Evolutionary conservation across 1,140 invertebrate species (phyloP).

Genomic region (Drosophila lini): DNA sequence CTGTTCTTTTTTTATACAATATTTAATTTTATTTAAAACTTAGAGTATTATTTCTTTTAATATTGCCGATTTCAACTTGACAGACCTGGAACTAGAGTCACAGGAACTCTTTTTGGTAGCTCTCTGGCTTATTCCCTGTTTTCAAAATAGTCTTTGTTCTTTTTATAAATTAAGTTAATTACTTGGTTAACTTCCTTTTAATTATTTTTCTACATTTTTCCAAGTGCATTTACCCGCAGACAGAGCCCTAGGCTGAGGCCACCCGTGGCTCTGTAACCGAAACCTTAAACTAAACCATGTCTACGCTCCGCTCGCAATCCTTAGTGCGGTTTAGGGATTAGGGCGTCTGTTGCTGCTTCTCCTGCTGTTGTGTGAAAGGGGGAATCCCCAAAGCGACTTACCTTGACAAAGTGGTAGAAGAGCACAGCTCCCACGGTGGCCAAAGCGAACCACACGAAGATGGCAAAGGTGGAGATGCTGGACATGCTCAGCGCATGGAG

Average conservation of each 20-base stretch:
- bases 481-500: conserved; percentile 89
- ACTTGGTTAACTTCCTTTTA: not conserved
- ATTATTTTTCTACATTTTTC: not conserved
- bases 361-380: conserved; percentile 33
- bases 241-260: conserved; percentile 32
- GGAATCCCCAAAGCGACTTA: conserved; percentile 84
- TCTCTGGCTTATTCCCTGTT: not conserved
- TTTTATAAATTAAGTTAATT: not conserved
- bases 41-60: not conserved
- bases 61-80: no score
- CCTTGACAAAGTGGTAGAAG: conserved; percentile 93
- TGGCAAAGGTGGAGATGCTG: conserved; percentile 89
- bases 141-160: not conserved
- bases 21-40: no score
- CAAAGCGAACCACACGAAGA: conserved; percentile 90
- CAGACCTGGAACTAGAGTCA: not conserved
- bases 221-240: conserved; percentile 15
- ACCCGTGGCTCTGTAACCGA: conserved; percentile 49
- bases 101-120: no score
- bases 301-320: conserved; percentile 9
- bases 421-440: conserved; percentile 89
- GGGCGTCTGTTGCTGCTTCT: conserved; percentile 42
- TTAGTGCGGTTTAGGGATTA: conserved; percentile 69
- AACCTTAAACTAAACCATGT: conserved; percentile 34
- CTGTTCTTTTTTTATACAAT: not conserved